Percentiles rank a stretch among this genome's conserved stretches.
Conservation (phyloP, 2,888 invertebrate genomes). For the Masnerella sp. region DNA sequence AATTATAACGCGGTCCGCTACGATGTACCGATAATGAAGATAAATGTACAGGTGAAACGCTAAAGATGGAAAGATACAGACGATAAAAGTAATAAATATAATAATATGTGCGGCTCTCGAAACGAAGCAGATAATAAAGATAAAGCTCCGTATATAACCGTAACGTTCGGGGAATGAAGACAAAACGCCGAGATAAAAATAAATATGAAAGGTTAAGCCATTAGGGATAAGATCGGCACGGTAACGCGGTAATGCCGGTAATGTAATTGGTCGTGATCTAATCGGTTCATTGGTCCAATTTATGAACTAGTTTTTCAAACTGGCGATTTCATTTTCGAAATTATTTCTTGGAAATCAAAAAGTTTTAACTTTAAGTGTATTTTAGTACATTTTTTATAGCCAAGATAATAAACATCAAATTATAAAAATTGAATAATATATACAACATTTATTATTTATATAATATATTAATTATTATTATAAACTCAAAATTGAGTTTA, state of each 20-base stretch:
- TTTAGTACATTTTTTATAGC: too few relatives aligned
- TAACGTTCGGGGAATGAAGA: conserved; percentile 16
- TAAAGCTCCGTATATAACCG: conserved; percentile 15
- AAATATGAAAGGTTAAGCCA: conserved; percentile 35
- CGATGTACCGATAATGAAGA: conserved; percentile 45
- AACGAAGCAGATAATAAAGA: conserved; percentile 30
- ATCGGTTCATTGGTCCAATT: too few relatives aligned
- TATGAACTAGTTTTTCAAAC: too few relatives aligned
- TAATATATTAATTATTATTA: too few relatives aligned
- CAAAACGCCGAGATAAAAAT: conserved; percentile 29
- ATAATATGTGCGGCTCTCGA: conserved; percentile 13
- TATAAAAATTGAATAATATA: too few relatives aligned
- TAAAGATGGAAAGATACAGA: conserved; percentile 35
- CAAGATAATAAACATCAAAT: too few relatives aligned
- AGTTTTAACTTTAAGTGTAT: too few relatives aligned
- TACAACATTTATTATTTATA: too few relatives aligned
- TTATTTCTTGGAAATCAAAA: too few relatives aligned
- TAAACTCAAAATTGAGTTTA: too few relatives aligned
- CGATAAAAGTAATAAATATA: conserved; percentile 45
- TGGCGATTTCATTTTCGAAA: too few relatives aligned
- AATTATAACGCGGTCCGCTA: conserved; percentile 30
- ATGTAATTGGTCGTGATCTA: conserved; percentile 36
- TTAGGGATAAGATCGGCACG: conserved; percentile 36
- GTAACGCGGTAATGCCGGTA: conserved; percentile 33
- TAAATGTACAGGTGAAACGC: conserved; percentile 38